Evolutionary conservation across 2,888 invertebrate species (phyloP).

Genomic region (Alcis repandata): DNA sequence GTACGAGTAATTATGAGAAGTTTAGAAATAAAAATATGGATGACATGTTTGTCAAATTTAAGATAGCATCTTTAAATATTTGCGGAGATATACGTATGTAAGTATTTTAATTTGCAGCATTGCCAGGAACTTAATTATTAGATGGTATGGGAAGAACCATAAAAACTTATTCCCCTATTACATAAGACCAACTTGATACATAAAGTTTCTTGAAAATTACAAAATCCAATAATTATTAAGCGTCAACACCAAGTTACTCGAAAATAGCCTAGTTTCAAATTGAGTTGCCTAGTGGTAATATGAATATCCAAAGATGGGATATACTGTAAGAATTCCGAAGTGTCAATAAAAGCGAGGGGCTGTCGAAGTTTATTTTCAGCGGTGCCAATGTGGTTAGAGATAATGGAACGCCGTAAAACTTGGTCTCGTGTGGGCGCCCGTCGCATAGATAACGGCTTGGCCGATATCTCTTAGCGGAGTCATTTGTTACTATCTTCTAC

Average conservation of each 20-base stretch:
- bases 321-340: conserved; percentile 51
- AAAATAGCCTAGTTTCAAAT: not conserved
- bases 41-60: not conserved
- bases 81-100: no score
- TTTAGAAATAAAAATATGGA: not conserved
- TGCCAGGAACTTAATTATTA: no score
- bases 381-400: conserved; percentile 72
- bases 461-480: conserved; percentile 76
- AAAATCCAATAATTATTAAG: no score
- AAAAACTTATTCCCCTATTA: no score
- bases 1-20: not conserved
- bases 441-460: conserved; percentile 69
- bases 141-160: no score
- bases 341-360: conserved; percentile 61
- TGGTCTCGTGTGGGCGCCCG: conserved; percentile 71
- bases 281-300: conserved; percentile 6
- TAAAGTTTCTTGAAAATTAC: no score
- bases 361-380: conserved; percentile 75
- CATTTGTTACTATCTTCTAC: conserved; percentile 67
- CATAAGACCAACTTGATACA: no score
- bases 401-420: conserved; percentile 76
- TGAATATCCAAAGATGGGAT: conserved; percentile 22
- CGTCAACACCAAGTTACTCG: no score
- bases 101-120: no score
- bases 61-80: no score